Conservation (phyloP, 2,797 vertebrate species). For the Hemitrygon akajei region DNA sequence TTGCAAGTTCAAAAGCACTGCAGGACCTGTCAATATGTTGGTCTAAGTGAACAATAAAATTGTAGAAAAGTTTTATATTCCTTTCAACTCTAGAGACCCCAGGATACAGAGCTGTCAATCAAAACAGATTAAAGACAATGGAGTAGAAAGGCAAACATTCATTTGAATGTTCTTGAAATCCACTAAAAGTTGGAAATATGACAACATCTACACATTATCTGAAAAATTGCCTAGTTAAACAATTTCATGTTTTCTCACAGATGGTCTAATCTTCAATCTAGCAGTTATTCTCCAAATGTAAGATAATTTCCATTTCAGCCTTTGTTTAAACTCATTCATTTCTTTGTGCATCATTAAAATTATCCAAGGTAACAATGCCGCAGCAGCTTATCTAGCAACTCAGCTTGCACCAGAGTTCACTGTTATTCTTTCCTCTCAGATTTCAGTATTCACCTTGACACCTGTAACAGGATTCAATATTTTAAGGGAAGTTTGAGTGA, state of each 20-base stretch:
- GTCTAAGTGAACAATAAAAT: neutral
- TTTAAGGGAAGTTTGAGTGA: neutral
- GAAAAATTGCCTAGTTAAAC: neutral
- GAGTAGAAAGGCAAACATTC: neutral
- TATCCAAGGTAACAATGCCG: neutral
- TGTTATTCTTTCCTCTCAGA: neutral
- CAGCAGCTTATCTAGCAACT: neutral
- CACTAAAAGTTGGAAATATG: neutral
- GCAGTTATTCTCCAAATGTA: neutral
- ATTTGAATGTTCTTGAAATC: neutral
- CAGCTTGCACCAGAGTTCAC: neutral
- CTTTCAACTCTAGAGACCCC: neutral
- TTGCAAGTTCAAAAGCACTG: neutral
- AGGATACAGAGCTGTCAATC: neutral
- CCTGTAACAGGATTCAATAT: neutral
- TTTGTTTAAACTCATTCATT: neutral
- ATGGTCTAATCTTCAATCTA: neutral
- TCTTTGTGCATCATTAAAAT: neutral
- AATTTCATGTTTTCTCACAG: neutral
- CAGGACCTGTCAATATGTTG: neutral
- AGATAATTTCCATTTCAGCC: neutral
- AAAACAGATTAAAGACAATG: neutral
- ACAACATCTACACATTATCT: neutral
- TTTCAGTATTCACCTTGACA: neutral
- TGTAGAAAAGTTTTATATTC: neutral